Percentiles rank a stretch among this genome's conserved stretches.
Conservation (phyloP, 2,888 invertebrate species). For the Drosophila imparisetae region DNA sequence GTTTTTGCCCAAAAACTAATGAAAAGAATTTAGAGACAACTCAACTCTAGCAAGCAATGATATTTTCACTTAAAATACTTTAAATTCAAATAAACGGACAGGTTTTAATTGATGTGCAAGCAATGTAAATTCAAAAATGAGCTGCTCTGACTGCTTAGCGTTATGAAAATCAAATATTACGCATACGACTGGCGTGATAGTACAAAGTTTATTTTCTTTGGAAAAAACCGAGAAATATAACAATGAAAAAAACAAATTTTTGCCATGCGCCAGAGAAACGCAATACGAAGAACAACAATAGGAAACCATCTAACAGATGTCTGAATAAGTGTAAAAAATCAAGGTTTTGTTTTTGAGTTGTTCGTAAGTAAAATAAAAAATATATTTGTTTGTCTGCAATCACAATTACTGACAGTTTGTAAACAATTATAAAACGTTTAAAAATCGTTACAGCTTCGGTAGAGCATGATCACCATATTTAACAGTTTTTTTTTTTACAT, state of each 20-base stretch:
- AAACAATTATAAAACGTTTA: background rate
- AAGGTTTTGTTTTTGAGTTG: background rate
- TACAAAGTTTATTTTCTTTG: no score
- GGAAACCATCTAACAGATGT: no score
- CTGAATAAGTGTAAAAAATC: background rate
- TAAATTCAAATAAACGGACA: background rate
- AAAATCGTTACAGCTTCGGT: background rate
- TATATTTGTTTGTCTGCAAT: background rate
- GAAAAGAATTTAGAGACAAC: background rate
- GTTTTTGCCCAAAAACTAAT: background rate
- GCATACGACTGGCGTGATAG: background rate
- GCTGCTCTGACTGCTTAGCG: no score
- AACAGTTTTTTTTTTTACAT: no score
- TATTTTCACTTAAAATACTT: background rate
- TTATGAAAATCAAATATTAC: background rate
- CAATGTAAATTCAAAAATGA: background rate
- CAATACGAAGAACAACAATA: background rate
- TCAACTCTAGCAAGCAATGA: background rate
- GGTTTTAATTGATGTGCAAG: background rate
- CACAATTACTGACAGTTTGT: background rate
- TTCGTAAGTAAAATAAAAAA: background rate
- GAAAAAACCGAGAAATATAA: background rate
- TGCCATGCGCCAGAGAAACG: background rate
- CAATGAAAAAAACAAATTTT: background rate
- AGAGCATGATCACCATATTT: no score